Conservation (phyloP, 2,113 vertebrate genomes). For the Ageneiosus marmoratus region DNA sequence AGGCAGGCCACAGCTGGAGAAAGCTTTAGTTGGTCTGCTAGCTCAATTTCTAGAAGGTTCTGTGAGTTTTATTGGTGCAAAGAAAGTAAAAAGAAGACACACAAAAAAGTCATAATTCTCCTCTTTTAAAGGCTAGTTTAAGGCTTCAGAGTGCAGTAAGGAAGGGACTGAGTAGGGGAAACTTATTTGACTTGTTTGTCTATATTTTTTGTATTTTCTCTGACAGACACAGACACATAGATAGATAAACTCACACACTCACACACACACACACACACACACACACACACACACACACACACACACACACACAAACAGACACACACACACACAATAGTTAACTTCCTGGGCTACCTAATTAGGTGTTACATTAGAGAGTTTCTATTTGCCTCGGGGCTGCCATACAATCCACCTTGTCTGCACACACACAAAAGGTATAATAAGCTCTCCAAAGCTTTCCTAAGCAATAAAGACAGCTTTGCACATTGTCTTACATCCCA, state of each 20-base stretch:
- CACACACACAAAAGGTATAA: conserved; percentile 14
- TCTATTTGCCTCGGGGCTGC: conserved; percentile 37
- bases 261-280: conserved; percentile 14
- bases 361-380: conserved; percentile 36
- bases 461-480: conserved; percentile 24
- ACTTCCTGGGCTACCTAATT: conserved; percentile 37
- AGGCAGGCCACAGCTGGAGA: not conserved
- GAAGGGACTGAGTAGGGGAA: not conserved
- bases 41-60: not conserved
- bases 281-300: not conserved
- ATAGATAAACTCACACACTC: no score
- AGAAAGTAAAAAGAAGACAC: conserved; percentile 8
- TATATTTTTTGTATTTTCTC: not conserved
- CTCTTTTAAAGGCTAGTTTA: not conserved
- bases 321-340: not conserved
- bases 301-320: conserved; percentile 18
- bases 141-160: conserved; percentile 1
- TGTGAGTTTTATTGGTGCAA: conserved; percentile 17
- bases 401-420: conserved; percentile 8
- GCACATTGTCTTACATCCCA: not conserved
- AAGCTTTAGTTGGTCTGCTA: not conserved
- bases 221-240: not conserved
- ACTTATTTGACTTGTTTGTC: not conserved
- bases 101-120: not conserved
- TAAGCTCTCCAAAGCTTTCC: conserved; percentile 28